Percentiles rank a stretch among this genome's conserved stretches.
These are phyloP conservation scores for Drosophila merina DNA, from an alignment of 2,888 invertebrate genomes.

Conservation along the genomic window DNA sequence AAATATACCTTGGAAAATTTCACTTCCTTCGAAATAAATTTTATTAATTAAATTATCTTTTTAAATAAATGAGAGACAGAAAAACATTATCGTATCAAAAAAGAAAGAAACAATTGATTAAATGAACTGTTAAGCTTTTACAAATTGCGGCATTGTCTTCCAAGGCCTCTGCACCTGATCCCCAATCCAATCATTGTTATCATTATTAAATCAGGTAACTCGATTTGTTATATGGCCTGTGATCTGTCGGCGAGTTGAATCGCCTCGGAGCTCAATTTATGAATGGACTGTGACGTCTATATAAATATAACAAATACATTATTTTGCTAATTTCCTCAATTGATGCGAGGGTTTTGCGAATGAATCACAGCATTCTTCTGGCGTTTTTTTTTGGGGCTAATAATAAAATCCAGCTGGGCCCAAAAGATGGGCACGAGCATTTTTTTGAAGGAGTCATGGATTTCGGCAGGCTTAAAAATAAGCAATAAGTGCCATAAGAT, in stretches of 20 bases:
- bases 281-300: conserved; percentile 54
- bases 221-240: conserved; percentile 25
- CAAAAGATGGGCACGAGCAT: conserved; percentile 29
- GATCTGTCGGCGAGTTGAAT: conserved; percentile 27
- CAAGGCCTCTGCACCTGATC: conserved; percentile 20
- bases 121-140: conserved; percentile 18
- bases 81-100: background rate
- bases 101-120: background rate
- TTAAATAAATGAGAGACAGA: conserved; percentile 2
- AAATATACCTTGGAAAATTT: background rate
- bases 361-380: conserved; percentile 36
- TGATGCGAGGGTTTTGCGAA: conserved; percentile 8
- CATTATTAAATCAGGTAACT: conserved; percentile 15
- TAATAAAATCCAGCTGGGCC: conserved; percentile 36
- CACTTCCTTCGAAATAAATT: background rate
- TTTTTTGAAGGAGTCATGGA: conserved; percentile 39
- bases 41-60: background rate
- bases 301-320: conserved; percentile 37
- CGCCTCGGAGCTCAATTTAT: conserved; percentile 40
- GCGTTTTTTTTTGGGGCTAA: conserved; percentile 18
- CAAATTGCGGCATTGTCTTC: conserved; percentile 17
- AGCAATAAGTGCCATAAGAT: conserved; percentile 40
- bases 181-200: background rate
- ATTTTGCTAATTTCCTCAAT: conserved; percentile 49
- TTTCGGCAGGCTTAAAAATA: conserved; percentile 45